Conservation (phyloP, 2,888 invertebrate species). For the Dynastes tityus region DNA sequence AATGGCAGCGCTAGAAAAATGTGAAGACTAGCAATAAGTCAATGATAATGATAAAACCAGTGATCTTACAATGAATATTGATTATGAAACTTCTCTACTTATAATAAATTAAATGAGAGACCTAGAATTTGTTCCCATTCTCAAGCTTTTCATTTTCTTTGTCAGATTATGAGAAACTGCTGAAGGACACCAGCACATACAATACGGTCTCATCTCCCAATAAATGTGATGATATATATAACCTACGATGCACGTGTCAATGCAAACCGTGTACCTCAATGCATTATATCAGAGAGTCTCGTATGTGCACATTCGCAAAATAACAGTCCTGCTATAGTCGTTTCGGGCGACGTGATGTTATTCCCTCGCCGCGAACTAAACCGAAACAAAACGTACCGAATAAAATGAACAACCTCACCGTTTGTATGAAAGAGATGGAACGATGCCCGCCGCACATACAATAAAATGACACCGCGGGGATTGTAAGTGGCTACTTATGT, state of each 20-base stretch:
- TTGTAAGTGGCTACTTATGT: slow-evolving; percentile 54
- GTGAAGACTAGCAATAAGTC: too few species aligned
- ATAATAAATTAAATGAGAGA: too few species aligned
- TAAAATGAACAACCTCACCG: slow-evolving; percentile 11
- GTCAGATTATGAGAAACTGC: too few species aligned
- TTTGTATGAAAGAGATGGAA: slow-evolving; percentile 20
- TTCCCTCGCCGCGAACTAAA: slow-evolving; percentile 32
- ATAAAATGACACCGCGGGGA: slow-evolving; percentile 52
- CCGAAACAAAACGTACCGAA: slow-evolving; percentile 19
- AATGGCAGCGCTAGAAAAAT: too few species aligned
- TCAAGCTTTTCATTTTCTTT: too few species aligned
- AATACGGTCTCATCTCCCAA: background rate
- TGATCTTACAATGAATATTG: too few species aligned
- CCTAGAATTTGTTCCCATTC: too few species aligned
- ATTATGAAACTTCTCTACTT: too few species aligned
- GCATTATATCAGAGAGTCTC: slow-evolving; percentile 26
- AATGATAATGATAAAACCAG: too few species aligned
- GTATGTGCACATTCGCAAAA: slow-evolving; percentile 42
- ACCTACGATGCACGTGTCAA: slow-evolving; percentile 8
- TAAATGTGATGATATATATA: background rate
- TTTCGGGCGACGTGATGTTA: slow-evolving; percentile 47
- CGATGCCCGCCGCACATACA: slow-evolving; percentile 17
- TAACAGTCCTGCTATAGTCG: slow-evolving; percentile 30
- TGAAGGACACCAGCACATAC: too few species aligned
- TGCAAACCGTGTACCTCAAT: slow-evolving; percentile 15